phyloP scores from a whole-genome alignment of 2,113 vertebrate species.

The Dasyornis broadbenti region DNA sequence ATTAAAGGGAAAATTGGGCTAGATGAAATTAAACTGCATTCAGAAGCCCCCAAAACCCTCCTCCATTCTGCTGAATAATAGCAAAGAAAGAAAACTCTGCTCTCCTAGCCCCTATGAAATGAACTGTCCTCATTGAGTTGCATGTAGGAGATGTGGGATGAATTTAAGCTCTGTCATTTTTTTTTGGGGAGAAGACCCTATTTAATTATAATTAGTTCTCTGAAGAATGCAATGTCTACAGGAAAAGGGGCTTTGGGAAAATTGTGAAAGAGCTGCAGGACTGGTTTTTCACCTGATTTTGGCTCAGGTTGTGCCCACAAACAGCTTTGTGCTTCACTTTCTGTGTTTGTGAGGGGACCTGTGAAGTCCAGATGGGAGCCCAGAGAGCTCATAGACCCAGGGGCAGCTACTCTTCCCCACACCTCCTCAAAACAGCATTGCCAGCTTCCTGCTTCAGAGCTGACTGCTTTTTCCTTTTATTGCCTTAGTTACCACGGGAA shows the following conservation, averaged over 20 bases:
- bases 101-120: background rate
- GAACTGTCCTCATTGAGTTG: background rate
- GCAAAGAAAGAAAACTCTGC: background rate
- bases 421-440: background rate
- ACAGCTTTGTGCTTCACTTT: background rate
- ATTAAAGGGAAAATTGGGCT: background rate
- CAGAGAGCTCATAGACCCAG: background rate
- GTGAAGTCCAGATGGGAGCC: background rate
- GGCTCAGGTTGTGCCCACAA: background rate
- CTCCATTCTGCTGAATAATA: background rate
- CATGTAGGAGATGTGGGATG: background rate
- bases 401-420: background rate
- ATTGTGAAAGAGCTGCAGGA: background rate
- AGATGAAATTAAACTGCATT: background rate
- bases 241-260: background rate
- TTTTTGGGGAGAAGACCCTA: background rate
- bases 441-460: background rate
- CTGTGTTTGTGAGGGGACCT: background rate
- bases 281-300: background rate
- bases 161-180: background rate
- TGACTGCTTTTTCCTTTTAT: conserved; percentile 35
- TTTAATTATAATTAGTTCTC: background rate
- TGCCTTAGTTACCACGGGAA: conserved; percentile 77
- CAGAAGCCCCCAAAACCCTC: background rate
- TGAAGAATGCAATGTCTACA: background rate